Base-by-base conservation (phyloP, 2,113 vertebrate species). In the Nothoprocta perdicaria region DNA sequence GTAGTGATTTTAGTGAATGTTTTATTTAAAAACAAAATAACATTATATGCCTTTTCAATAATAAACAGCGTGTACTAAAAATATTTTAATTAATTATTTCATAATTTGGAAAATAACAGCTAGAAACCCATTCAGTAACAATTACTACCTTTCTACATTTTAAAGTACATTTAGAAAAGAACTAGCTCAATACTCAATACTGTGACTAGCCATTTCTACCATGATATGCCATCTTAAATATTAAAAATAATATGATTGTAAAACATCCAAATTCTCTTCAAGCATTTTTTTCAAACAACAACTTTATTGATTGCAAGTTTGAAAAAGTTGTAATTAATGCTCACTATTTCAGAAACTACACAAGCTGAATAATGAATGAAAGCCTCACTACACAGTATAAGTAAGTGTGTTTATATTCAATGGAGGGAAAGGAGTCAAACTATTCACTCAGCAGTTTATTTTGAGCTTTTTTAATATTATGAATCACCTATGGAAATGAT, bases 11-110 rank as follows among this genome's bases (percentile, higher is more conserved):
- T 48, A 85, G 18, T 65, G 19, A 74, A 79, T 86, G 26, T 80
- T 90, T 90, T 92, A 68, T 92, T 96, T 79, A 92, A 85, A 41
- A 74, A 60, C 27, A 69, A 72, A 88, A 80, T 67, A 93, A 95
- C 35, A 38, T 77, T 89, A 27, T 31, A 45, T 77, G 22, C 4
- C 19, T 91, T 93, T 85, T 73, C 52, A 89, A 27, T 67, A 61
- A 43, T 16, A 66, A 92, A 74, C 22, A 63, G 27, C 16, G 46
- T 23, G 9, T 58, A 60, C 16, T 77, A 46, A 85, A 78, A 13
- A 17, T 52, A 48, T 88, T 80, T 83, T 29, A 80, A 73, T 50
- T 4, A n/a, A 83, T 71, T 15, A 53, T 68, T 92, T 83, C 38
- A 53, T 55, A 69, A 72, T 53, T 86, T 10, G 82, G 67, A 63